Percentiles rank a stretch among this genome's conserved stretches.
phyloP scores from a whole-genome alignment of 35 echinoderm and acorn worm species.

The Anneissia japonica region DNA sequence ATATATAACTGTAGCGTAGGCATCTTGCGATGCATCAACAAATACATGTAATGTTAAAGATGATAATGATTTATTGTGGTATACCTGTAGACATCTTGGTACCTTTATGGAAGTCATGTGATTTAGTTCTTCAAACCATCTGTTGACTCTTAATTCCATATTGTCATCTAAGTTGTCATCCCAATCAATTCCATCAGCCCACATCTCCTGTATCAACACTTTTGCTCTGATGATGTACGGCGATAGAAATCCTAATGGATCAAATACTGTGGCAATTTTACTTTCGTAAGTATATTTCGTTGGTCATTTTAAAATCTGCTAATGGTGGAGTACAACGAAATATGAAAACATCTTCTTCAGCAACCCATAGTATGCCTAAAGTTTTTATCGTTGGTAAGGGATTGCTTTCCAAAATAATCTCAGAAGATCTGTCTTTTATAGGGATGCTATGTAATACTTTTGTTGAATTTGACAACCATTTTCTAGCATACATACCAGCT shows the following conservation, averaged over 20 bases:
- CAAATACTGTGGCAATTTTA: constrained; percentile 34
- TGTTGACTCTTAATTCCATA: no score
- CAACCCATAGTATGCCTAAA: constrained; percentile 15
- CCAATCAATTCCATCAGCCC: constrained; percentile 25
- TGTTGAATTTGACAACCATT: constrained; percentile 29
- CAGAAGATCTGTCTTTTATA: constrained; percentile 10
- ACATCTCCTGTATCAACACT: constrained; percentile 21
- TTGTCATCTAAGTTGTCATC: constrained; percentile 33
- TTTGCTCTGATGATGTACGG: constrained; percentile 15
- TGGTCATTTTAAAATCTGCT: no score
- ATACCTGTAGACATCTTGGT: no score
- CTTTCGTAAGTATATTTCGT: no score
- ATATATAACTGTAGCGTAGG: constrained; percentile 1
- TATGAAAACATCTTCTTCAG: constrained; percentile 6
- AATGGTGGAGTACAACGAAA: no score
- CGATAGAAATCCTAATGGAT: constrained; percentile 28
- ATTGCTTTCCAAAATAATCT: constrained; percentile 4
- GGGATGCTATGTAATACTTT: constrained; percentile 12
- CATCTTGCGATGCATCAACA: background rate
- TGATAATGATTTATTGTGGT: no score
- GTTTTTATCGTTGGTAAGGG: constrained; percentile 20
- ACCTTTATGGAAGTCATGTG: background rate
- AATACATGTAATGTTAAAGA: background rate
- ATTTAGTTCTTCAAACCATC: no score
- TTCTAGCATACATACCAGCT: constrained; percentile 23